phyloP scores from a whole-genome alignment of 1,140 invertebrate species.

The Macrotrachela quadricornifera region DNA sequence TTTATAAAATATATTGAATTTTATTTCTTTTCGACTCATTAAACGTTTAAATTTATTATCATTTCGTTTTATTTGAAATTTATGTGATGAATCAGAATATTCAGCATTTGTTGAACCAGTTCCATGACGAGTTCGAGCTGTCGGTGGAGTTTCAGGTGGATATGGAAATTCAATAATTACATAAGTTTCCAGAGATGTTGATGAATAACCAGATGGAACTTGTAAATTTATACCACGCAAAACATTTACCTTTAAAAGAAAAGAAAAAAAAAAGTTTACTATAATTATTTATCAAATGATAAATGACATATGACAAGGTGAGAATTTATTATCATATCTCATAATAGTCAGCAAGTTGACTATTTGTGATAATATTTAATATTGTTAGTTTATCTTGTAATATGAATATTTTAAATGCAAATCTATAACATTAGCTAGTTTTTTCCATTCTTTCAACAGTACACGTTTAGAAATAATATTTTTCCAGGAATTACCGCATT shows the following conservation, averaged over 20 bases:
- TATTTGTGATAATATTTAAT: too few species aligned
- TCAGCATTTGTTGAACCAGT: constrained; percentile 52
- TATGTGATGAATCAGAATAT: constrained; percentile 1
- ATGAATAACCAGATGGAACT: constrained; percentile 40
- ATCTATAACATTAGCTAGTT: too few species aligned
- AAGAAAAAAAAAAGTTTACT: too few species aligned
- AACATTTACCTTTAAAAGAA: background rate
- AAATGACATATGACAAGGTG: too few species aligned
- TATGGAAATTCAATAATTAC: constrained; percentile 78
- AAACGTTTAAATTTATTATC: constrained; percentile 10
- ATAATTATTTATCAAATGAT: too few species aligned
- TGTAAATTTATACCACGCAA: constrained; percentile 9
- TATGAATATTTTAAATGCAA: too few species aligned
- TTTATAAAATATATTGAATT: constrained; percentile 7
- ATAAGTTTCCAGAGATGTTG: constrained; percentile 75
- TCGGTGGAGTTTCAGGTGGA: constrained; percentile 54
- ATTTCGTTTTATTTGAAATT: constrained; percentile 1
- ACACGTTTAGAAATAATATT: too few species aligned
- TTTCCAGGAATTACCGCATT: too few species aligned
- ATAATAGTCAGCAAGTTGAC: too few species aligned
- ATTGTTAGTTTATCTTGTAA: constrained; percentile 36
- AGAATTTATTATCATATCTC: too few species aligned
- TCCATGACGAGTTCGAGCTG: constrained; percentile 49
- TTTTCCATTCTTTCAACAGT: too few species aligned
- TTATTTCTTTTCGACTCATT: constrained; percentile 43